Evolutionary conservation across 1,140 invertebrate species (phyloP).

Genomic region (Diachasmimorpha longicaudata): DNA sequence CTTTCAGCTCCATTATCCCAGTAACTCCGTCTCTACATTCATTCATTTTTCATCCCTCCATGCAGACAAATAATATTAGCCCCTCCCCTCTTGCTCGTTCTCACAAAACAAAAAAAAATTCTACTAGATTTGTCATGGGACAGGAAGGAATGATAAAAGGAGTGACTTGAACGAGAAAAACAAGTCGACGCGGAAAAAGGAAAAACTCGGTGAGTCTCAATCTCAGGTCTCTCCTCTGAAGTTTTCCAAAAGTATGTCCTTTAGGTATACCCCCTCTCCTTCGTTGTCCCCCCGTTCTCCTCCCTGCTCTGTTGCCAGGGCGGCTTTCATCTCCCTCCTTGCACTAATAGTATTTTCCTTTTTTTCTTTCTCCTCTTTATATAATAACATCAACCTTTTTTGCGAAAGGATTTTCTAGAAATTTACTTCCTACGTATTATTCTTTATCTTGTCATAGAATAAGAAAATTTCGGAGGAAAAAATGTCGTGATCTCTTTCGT

Average conservation of each 20-base stretch:
- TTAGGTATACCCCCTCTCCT: neutral
- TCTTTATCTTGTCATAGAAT: neutral
- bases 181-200: neutral
- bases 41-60: neutral
- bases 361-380: neutral
- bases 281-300: neutral
- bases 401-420: neutral
- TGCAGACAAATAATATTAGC: slow-evolving; percentile 22
- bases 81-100: neutral
- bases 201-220: slow-evolving; percentile 13
- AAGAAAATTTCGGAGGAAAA: neutral
- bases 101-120: slow-evolving; percentile 21
- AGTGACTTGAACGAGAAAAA: slow-evolving; percentile 3
- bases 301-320: neutral
- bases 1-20: neutral
- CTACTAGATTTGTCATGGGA: slow-evolving; percentile 23
- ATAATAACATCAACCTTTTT: neutral
- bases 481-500: no score
- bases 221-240: neutral
- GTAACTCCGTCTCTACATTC: neutral
- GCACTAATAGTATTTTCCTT: slow-evolving; percentile 2
- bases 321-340: neutral
- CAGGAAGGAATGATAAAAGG: slow-evolving; percentile 12
- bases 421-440: neutral
- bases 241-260: slow-evolving; percentile 25